Evolutionary conservation across 37 sponge, comb jelly and placozoan genomes (phyloP), one percentile per base, ranked within the genome.

Genomic region (Agelas oroides): DNA sequence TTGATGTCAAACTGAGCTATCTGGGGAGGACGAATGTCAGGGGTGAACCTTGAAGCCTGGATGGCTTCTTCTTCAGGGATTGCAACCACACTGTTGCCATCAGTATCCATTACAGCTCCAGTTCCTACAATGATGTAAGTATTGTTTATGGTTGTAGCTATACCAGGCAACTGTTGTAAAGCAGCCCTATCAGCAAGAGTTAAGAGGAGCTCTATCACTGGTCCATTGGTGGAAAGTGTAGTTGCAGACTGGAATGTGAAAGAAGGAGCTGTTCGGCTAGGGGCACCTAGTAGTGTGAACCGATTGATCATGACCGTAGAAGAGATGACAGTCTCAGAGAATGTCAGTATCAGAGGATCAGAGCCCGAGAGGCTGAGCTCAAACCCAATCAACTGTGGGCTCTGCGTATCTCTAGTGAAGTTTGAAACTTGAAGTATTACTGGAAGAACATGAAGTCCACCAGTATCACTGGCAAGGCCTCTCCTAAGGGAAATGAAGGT

Each of bases 271-370:
- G 77, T 18, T 19, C 64, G 31, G 41, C 58, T 69, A 6, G 73
- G 72, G n/a, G 89, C 83, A 81, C 87, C 86, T 36, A 88, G 81
- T 14, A 97, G 71, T 5, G 83, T 75, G 63, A 96, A 62, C 15
- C 63, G 70, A 56, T 77, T 55, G 15, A 86, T 80, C 19, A 63
- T 53, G 19, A 92, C 63, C 17, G 75, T 70, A 15, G 32, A 21
- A 5, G 84, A 66, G 17, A 84, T 17, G 0, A 97, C 95, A n/a
- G 94, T 88, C 58, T 97, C 97, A 31, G 92, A 90, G 78, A 97
- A 97, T 18, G 95, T 92, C 31, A 97, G 84, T 61, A 82, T 82
- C 20, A 97, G 78, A 21, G 84, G 86, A 53, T 89, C 92, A 80
- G 46, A 38, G 38, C 86, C 89, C 69, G 79, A 79, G n/a, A 97